A percentile compares a stretch with the other conserved stretches of the same genome.
phyloP scores from a whole-genome alignment of 2,888 invertebrate species.

The Bembecia ichneumoniformis region DNA sequence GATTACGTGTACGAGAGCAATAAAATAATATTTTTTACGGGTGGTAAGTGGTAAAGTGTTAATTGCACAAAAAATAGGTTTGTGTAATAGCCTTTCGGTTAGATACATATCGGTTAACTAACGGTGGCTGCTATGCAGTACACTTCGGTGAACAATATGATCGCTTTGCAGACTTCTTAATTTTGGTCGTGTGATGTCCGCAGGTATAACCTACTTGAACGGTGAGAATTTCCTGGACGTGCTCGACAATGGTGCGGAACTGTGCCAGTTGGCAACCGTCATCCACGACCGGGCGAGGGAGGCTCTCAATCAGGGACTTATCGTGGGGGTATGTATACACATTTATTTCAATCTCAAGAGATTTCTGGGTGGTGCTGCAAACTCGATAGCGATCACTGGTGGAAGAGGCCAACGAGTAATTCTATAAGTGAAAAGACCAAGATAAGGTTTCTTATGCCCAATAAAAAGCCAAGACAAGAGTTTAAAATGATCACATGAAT shows the following conservation, averaged over 20 bases:
- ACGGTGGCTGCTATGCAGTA: not conserved
- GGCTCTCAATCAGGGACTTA: slow-evolving; percentile 74
- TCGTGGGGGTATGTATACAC: slow-evolving; percentile 66
- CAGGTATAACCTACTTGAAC: slow-evolving; percentile 80
- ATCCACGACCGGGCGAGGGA: slow-evolving; percentile 83
- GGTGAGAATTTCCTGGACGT: slow-evolving; percentile 86
- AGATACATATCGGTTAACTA: not conserved
- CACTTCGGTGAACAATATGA: not conserved
- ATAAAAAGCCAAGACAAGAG: no score
- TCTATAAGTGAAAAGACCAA: no score
- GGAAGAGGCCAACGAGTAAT: no score
- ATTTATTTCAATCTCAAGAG: not conserved
- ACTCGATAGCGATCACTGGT: not conserved
- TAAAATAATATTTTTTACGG: not conserved
- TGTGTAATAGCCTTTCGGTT: no score
- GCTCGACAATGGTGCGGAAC: slow-evolving; percentile 86
- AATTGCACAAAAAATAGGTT: not conserved
- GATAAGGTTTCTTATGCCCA: no score
- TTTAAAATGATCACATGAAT: no score
- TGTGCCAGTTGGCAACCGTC: slow-evolving; percentile 85
- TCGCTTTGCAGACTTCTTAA: no score
- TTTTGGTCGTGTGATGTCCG: slow-evolving; percentile 20
- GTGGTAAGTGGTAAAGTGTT: not conserved
- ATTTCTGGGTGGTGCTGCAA: not conserved
- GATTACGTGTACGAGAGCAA: not conserved